A percentile compares a stretch with the other conserved stretches of the same genome.
These are phyloP conservation scores for Uropsilus gracilis DNA, from an alignment of 2,113 vertebrate genomes.

Conservation along the genomic window DNA sequence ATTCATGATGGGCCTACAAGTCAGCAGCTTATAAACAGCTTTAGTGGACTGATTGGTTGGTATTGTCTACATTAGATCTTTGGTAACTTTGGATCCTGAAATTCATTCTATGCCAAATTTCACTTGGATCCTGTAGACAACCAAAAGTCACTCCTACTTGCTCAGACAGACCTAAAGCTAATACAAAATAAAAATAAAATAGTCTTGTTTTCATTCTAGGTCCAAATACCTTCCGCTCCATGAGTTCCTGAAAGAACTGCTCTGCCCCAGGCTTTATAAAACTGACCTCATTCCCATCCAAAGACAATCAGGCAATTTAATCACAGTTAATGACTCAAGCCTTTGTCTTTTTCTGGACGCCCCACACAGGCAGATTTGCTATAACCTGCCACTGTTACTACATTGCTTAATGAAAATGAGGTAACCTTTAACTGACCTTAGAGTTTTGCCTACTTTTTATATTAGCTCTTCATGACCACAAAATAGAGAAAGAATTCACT, in stretches of 20 bases:
- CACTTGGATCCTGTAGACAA: neutral
- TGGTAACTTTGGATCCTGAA: neutral
- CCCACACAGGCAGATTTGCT: neutral
- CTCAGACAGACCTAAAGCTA: neutral
- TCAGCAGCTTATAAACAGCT: neutral
- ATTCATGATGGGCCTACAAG: neutral
- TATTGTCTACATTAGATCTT: neutral
- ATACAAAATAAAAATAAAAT: too few species aligned
- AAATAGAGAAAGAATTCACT: neutral
- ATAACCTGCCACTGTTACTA: neutral
- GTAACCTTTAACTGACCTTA: neutral
- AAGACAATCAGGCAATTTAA: neutral
- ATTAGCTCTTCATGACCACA: neutral
- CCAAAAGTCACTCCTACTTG: neutral
- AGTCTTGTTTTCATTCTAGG: neutral
- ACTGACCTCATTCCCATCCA: neutral
- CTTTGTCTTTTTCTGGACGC: conserved; percentile 21
- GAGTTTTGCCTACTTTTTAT: neutral
- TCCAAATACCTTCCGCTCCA: neutral
- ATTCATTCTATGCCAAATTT: neutral
- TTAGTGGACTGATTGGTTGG: neutral
- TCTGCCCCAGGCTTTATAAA: neutral
- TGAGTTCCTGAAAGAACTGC: neutral
- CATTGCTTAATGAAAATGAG: neutral
- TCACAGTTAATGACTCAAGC: neutral